Percentiles rank a stretch among this genome's conserved stretches.
Evolutionary conservation across 2,888 invertebrate species (phyloP).

Genomic region (Trachelus iudaicus): DNA sequence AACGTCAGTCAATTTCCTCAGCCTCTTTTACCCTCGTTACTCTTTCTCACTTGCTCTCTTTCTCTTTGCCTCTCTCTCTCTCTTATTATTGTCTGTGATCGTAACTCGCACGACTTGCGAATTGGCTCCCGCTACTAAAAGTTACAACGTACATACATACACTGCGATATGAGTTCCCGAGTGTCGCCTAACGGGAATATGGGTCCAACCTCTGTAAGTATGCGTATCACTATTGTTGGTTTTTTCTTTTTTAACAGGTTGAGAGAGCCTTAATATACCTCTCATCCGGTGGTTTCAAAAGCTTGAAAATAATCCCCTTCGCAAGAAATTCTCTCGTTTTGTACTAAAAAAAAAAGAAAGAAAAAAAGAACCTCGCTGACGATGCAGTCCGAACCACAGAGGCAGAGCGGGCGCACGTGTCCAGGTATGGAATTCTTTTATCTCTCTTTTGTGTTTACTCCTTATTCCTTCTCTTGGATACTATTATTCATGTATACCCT

Average conservation of each 20-base stretch:
- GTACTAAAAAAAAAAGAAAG: constrained; percentile 8
- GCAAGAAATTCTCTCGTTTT: constrained; percentile 6
- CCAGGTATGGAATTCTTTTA: neutral
- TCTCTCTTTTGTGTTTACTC: neutral
- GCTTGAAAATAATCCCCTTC: neutral
- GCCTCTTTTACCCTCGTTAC: neutral
- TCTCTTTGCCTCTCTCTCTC: constrained; percentile 12
- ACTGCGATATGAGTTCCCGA: neutral
- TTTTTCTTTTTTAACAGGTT: constrained; percentile 33
- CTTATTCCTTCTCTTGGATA: neutral
- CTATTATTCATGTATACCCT: neutral
- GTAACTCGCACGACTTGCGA: neutral
- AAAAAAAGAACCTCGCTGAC: constrained; percentile 12
- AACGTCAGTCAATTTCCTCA: neutral
- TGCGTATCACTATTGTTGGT: constrained; percentile 12
- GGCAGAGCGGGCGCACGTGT: constrained; percentile 6
- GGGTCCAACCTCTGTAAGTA: neutral
- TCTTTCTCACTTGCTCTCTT: constrained; percentile 11
- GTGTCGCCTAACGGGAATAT: neutral
- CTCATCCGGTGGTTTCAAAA: neutral
- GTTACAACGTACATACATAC: neutral
- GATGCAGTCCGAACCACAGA: constrained; percentile 37
- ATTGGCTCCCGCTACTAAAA: neutral
- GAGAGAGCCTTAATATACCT: constrained; percentile 20
- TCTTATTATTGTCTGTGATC: constrained; percentile 3